Base-by-base conservation (phyloP, 1,140 invertebrate genomes). In the Hormaphis cornu region DNA sequence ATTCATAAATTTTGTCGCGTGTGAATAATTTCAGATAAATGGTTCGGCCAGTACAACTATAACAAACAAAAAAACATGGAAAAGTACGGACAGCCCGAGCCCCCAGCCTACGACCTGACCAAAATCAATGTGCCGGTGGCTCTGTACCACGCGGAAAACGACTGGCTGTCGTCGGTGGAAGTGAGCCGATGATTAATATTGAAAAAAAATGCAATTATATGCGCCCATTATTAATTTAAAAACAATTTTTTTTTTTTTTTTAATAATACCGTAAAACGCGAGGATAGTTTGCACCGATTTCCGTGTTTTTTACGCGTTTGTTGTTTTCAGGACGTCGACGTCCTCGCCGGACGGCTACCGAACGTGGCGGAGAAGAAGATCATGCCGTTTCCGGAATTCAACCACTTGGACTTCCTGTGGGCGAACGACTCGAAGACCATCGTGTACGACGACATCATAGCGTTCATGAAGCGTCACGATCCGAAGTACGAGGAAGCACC, bases 331-430 rank as follows among this genome's bases (percentile, higher is more conserved):
- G 87, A 90, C 75, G 83, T 89, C 1, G 77, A 81, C 53, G 78
- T 77, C 74, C 79, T 88, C 7, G 76, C 76, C 2, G 75, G 54
- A 3, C 75, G 77, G 46, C 72, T 86, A 16, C 79, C 76, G 42
- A 83, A 79, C 72, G 77, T 80, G 0, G 72, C 78, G n/a, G 74
- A 79, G 26, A 75, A 77, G 4, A 76, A 79, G 75, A 56, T 81
- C 73, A 78, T 89, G 8, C 81, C 83, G 0, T 77, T 82, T 61
- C 75, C 77, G 2, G 78, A 83, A 48, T 90, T 87, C 78, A 87
- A 85, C 75, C 86, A 89, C 73, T 80, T 87, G 71, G 87, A 89
- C 77, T 89, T 87, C 79, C 80, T 84, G 70, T 87, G 83, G 79
- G 86, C 83, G 0, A 79, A 80, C 18, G 81, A 84, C 71, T 79